A percentile compares a stretch with the other conserved stretches of the same genome.
phyloP scores from a whole-genome alignment of 2,113 vertebrate genomes.

The Passer montanus region DNA sequence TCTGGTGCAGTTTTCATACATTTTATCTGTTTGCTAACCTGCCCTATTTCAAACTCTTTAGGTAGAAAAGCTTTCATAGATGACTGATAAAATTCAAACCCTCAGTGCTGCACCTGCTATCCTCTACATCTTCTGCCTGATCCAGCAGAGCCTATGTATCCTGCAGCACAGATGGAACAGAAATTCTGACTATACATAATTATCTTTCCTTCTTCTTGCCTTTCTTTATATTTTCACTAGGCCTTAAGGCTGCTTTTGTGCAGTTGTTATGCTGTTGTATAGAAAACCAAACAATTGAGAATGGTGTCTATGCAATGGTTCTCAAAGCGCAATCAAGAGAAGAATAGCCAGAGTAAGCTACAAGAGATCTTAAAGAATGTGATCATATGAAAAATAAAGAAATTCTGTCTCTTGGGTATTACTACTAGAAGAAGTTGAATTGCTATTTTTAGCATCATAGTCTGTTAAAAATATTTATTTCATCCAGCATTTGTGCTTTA shows the following conservation, averaged over 20 bases:
- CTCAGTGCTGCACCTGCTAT: background rate
- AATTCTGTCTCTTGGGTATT: background rate
- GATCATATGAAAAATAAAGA: background rate
- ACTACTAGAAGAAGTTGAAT: background rate
- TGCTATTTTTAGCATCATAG: background rate
- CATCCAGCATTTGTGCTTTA: background rate
- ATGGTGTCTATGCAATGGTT: background rate
- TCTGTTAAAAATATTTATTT: background rate
- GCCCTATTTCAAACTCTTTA: background rate
- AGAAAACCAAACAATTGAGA: background rate
- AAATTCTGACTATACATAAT: background rate
- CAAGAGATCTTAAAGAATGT: background rate
- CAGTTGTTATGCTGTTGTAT: background rate
- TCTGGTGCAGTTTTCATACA: background rate
- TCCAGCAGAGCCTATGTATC: background rate
- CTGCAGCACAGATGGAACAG: background rate
- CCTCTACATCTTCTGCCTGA: background rate
- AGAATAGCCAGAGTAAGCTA: background rate
- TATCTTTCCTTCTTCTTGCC: background rate
- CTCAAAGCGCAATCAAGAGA: background rate
- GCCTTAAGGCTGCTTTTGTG: background rate
- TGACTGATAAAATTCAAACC: background rate
- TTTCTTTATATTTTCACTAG: background rate
- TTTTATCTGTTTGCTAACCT: background rate
- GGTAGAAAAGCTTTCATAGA: background rate